These are phyloP conservation scores for Cantharis rustica DNA, from an alignment of 2,888 invertebrate genomes.

Conservation along the genomic window DNA sequence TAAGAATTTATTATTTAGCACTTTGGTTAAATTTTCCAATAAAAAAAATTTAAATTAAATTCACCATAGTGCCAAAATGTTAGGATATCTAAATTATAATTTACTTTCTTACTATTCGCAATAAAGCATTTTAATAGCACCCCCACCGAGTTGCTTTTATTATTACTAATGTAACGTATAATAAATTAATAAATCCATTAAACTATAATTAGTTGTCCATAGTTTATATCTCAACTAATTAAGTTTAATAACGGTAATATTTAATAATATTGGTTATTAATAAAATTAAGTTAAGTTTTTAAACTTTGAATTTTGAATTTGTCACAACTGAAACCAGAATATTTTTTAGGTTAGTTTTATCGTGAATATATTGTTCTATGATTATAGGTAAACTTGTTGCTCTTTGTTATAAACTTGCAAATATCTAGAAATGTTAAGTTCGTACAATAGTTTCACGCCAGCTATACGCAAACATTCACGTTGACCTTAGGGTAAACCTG, in stretches of 20 bases:
- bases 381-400: background rate
- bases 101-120: background rate
- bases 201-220: background rate
- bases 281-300: background rate
- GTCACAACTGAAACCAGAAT: background rate
- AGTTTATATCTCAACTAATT: background rate
- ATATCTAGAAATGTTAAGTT: background rate
- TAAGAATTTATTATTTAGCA: too few relatives aligned
- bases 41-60: too few relatives aligned
- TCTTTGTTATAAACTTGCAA: background rate
- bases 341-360: background rate
- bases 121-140: background rate
- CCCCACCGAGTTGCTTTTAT: background rate
- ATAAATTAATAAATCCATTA: background rate
- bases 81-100: background rate
- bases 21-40: too few relatives aligned
- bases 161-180: background rate
- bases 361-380: background rate
- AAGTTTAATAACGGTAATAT: background rate
- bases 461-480: conserved; percentile 12
- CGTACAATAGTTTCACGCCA: conserved; percentile 2
- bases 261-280: background rate
- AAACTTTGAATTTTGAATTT: background rate
- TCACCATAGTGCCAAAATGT: background rate
- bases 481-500: conserved; percentile 14